phyloP scores from a whole-genome alignment of 2,888 invertebrate species.

The Eledone cirrhosa region DNA sequence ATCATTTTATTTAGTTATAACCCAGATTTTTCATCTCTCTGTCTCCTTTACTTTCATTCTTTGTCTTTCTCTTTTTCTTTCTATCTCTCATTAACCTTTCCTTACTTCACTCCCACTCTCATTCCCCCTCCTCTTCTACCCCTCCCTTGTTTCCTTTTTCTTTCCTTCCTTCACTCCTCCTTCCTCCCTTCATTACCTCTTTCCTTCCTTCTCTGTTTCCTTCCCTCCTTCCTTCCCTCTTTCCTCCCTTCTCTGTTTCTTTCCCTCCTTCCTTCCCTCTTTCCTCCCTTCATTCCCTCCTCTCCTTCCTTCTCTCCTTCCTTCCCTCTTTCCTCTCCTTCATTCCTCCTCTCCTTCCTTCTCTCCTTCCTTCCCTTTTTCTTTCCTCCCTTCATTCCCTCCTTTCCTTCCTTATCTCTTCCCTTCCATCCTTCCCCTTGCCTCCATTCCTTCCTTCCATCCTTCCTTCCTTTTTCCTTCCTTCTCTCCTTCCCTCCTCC shows the following conservation, averaged over 20 bases:
- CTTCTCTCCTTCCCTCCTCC: not conserved
- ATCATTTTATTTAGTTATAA: too few species aligned
- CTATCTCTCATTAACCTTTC: not conserved
- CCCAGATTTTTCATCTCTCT: too few species aligned
- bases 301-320: not conserved
- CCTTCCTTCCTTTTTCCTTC: not conserved
- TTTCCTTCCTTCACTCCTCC: not conserved
- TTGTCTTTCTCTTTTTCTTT: not conserved
- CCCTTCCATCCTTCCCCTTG: not conserved
- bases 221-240: not conserved
- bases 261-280: not conserved
- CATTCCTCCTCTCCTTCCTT: not conserved
- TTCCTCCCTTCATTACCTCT: not conserved
- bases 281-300: not conserved
- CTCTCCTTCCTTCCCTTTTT: not conserved
- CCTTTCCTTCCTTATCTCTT: not conserved
- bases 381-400: not conserved
- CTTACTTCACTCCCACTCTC: not conserved
- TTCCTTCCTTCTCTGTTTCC: not conserved
- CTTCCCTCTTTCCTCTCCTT: not conserved
- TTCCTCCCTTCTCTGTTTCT: not conserved
- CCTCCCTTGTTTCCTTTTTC: not conserved
- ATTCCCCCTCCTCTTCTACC: not conserved
- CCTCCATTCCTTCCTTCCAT: not conserved
- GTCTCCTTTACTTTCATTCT: not conserved